Conservation (phyloP, 2,797 vertebrate genomes). For the Allobates femoralis region DNA sequence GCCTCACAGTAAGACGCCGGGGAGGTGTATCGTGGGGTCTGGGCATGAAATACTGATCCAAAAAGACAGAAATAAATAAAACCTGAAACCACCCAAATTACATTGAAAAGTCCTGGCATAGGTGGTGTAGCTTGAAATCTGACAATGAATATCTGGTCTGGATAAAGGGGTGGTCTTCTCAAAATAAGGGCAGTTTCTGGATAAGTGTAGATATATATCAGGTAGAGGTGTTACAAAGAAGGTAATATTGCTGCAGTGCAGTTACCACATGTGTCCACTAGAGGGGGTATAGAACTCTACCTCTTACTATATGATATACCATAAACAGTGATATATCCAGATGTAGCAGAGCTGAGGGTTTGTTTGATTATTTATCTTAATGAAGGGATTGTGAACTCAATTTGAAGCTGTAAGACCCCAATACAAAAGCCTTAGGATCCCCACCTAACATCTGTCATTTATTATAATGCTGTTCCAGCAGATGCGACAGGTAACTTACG, state of each 20-base stretch:
- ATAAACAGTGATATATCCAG: neutral
- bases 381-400: too few relatives aligned
- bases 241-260: neutral
- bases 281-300: neutral
- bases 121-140: too few relatives aligned
- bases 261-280: constrained; percentile 7
- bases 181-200: too few relatives aligned
- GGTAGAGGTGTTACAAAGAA: neutral
- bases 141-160: too few relatives aligned
- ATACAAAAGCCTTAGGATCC: too few relatives aligned
- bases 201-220: neutral
- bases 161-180: too few relatives aligned
- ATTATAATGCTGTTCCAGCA: too few relatives aligned
- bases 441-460: too few relatives aligned
- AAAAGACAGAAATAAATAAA: neutral
- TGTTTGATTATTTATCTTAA: too few relatives aligned
- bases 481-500: neutral
- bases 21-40: neutral
- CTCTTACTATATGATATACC: neutral
- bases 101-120: too few relatives aligned
- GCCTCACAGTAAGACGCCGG: neutral
- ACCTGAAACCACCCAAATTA: too few relatives aligned
- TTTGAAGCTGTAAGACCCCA: too few relatives aligned
- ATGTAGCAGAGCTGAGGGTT: neutral
- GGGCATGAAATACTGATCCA: neutral